Evolutionary conservation across 37 sponge, comb jelly and placozoan genomes (phyloP), one percentile per base, ranked within the genome.

Genomic region (Geodia barretti): DNA sequence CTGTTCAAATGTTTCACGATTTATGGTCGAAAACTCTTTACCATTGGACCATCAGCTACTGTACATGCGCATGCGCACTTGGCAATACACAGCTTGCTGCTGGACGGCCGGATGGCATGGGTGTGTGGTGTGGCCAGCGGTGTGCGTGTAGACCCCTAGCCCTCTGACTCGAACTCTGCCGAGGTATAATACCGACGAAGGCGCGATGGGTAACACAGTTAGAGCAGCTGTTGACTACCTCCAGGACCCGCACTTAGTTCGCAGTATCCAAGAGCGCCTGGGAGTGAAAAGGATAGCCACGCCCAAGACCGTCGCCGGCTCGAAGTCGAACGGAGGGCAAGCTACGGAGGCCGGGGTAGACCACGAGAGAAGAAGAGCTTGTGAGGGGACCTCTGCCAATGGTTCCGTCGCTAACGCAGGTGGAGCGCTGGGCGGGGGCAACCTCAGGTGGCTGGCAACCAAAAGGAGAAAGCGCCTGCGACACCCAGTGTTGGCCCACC

Each of bases 241-340:
- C 23, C 41, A 74, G 60, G 86, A 86, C 58, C 90, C 93, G 0
- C 21, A 38, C n/a, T 79, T 93, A 5, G 90, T 93, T 11, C 35
- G 85, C 20, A 74, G 78, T 54, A 61, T 88, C 41, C 93, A 93
- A 64, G 76, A 87, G 62, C 7, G 26, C 1, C 83, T 64, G 60
- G 84, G 88, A 19, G 90, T 85, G 30, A 43, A 42, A 19, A 41
- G 72, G 47, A 72, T 79, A 17, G 24, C 26, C 14, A 7, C 54
- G 14, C 54, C 54, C 7, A 7, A 47, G 7, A 47, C 54, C 54
- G 14, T 14, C 7, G 54, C 54, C 54, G 54, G 54, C 14, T 7
- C 11, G 7, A 47, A 7, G 11, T 17, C 54, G 7, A 14, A 47
- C 14, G 54, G 54, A 14, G 54, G 54, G 11, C 54, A 7, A 47